A percentile compares a stretch with the other conserved stretches of the same genome.
Evolutionary conservation across 2,113 vertebrate species (phyloP).

Genomic region (Bambusicola thoracicus): DNA sequence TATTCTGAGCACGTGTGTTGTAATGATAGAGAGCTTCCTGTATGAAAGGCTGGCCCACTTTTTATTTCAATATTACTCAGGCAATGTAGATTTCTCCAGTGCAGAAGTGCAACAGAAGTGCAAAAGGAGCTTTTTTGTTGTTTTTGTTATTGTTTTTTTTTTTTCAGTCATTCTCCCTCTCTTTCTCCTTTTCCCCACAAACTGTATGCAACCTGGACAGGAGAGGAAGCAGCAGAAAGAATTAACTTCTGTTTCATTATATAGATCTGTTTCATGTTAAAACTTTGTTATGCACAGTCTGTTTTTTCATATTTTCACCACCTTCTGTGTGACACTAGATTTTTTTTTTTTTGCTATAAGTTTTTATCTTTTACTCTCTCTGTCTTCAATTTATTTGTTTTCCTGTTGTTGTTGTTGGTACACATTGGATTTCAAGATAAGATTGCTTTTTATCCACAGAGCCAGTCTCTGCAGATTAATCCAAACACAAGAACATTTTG

Average conservation of each 20-base stretch:
- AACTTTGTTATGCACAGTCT: not conserved
- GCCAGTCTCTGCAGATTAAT: not conserved
- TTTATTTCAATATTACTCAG: not conserved
- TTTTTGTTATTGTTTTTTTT: not conserved
- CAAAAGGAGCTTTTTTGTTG: not conserved
- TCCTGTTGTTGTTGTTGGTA: not conserved
- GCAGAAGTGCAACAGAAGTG: not conserved
- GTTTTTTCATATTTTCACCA: not conserved
- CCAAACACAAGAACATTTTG: not conserved
- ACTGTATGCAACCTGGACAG: not conserved
- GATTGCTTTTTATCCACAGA: conserved; percentile 29
- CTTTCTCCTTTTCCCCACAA: not conserved
- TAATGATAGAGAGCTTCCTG: not conserved
- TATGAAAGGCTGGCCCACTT: fast-evolving
- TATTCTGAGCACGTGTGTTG: not conserved
- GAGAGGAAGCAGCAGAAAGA: not conserved
- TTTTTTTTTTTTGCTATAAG: not conserved
- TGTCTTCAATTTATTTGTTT: not conserved
- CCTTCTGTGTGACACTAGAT: not conserved
- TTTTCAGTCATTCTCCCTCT: too few relatives aligned
- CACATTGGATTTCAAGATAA: conserved; percentile 9
- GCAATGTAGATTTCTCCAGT: not conserved
- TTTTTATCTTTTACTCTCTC: not conserved
- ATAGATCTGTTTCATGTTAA: not conserved
- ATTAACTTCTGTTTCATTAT: not conserved